Base-by-base conservation (phyloP, 2,113 vertebrate species). In the Anarrhichthys ocellatus region DNA sequence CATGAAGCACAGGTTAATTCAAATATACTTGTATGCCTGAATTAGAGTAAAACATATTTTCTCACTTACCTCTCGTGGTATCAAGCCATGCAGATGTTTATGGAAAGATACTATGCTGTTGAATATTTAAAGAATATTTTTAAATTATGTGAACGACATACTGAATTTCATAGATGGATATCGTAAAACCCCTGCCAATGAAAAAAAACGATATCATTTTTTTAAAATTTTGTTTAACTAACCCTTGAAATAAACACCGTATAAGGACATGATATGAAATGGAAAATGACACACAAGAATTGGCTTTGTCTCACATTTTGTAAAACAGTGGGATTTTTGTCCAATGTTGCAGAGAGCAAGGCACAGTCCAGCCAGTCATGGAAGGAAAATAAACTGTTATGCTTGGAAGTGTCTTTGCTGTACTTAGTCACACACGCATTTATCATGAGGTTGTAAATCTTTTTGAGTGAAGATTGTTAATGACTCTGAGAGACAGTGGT, bases 381-480 rank as follows among this genome's bases (percentile, higher is more conserved):
- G 56, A 81, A 65, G 73, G 36, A 88, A 88, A 92, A 88, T 87
- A 90, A 92, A 91, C 90, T 89, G 89, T 91, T 93, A 87, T 93
- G 75, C 85, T 90, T 91, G 90, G 87, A 93, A 89, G 89, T 91
- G 92, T 92, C 90, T 92, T 92, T 88, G 91, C 93, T 92, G 91
- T 91, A 86, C 88, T 91, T 87, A 87, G 87, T 78, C 87, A 82
- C 87, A 88, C 71, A 73, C 50, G 46, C 85, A 92, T 93, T 91
- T 87, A 93, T 93, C 92, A 93, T 76, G 89, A 93, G 87, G 86
- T 78, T 67, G 82, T 94, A 92, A 93, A 93, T 94, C 94, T 90
- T 70, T 29, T 36, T 84, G 91, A 93, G 88, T 89, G 91, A 94
- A 88, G 85, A 86, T 82, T 91, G 91, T 89, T 93, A 92, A 92